Evolutionary conservation across 2,113 vertebrate species (phyloP).

Genomic region (Thymallus thymallus): DNA sequence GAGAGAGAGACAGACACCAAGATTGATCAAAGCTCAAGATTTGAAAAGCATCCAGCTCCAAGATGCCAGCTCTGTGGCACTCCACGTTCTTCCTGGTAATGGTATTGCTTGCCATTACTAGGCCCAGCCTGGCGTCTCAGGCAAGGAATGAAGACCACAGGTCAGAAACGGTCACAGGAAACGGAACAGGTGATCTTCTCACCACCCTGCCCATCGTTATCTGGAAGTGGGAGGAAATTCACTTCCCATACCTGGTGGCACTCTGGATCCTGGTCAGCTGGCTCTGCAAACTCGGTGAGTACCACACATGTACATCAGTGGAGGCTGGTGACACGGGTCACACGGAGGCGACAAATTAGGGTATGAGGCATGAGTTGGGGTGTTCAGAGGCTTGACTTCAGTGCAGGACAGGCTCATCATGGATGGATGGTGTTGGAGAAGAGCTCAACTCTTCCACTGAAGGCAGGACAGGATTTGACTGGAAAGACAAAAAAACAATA

Average conservation of each 20-base stretch:
- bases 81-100: conserved; percentile 36
- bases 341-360: too few relatives aligned
- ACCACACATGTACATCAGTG: background rate
- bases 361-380: too few relatives aligned
- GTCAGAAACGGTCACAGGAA: too few relatives aligned
- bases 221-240: conserved; percentile 74
- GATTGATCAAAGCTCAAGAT: background rate
- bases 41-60: conserved; percentile 2
- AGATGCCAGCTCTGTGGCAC: conserved; percentile 37
- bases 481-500: too few relatives aligned
- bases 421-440: too few relatives aligned
- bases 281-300: conserved; percentile 77
- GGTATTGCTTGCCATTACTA: conserved; percentile 28
- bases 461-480: too few relatives aligned
- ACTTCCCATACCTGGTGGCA: conserved; percentile 67
- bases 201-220: conserved; percentile 72
- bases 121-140: background rate
- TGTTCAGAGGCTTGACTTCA: too few relatives aligned
- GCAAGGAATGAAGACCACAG: too few relatives aligned
- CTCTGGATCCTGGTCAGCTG: conserved; percentile 75
- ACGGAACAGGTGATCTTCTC: conserved; percentile 19
- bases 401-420: too few relatives aligned
- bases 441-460: too few relatives aligned
- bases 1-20: background rate
- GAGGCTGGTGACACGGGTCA: too few relatives aligned